Base-by-base conservation (phyloP, 2,797 vertebrate genomes). In the Molossus molossus region DNA sequence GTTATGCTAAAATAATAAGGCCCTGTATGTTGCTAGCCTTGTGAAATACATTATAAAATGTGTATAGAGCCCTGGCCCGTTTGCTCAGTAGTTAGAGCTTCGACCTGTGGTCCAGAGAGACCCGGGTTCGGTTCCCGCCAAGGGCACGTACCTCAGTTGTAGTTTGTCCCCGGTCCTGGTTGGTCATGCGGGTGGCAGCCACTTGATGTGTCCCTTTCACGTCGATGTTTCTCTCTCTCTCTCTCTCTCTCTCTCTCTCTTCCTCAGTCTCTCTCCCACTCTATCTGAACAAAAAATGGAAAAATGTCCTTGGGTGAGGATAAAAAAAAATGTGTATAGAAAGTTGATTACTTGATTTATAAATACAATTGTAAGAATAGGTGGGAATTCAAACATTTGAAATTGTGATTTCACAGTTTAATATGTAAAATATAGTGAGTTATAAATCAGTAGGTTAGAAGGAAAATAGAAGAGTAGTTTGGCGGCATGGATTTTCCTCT, bases 291-390 rank as follows among this genome's bases (percentile, higher is more conserved):
- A 33, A 33, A 33, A 33, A 33, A 33, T 33, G 33, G 33, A 33
- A 33, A 33, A 33, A 33, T 33, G 33, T 33, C 33, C 33, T 33
- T 33, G 33, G 33, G 33, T 33, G 33, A 33, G 33, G 33, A 33
- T 33, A 33, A 33, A 33, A 33, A 33, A 90, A 67, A 60, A 87
- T 93, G 37, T 87, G 12, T 91, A 65, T 84, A 94, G 88, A 92
- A 58, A 94, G 2, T 79, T 79, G 73, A 87, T 97, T 96, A 91
- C 37, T 97, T 97, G 91, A 77, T 94, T 95, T 97, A 29, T 93
- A 76, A 96, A 45, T 40, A 64, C 27, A 82, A 0, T 60, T 57
- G 1, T 48, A 89, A 96, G 75, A 33, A 50, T 80, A 80, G 33
- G 14, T 95, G 57, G 69, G 75, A 94, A 94, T 94, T 73, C 20